Evolutionary conservation across 2,113 vertebrate species (phyloP).

Genomic region (Cyphomyrus plagiostoma): DNA sequence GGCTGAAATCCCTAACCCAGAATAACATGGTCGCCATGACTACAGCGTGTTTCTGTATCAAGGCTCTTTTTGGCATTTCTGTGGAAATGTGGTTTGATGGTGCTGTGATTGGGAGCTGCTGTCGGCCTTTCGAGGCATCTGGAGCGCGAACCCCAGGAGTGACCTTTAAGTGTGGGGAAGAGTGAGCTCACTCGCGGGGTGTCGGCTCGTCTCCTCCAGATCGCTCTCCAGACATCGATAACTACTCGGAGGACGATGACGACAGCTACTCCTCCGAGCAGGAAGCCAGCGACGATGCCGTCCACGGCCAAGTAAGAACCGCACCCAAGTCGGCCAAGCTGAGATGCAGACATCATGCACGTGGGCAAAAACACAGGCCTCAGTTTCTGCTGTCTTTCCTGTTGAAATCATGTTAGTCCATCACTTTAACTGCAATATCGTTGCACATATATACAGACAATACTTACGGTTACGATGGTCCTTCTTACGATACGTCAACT

Average conservation of each 20-base stretch:
- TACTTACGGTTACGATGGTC: too few species aligned
- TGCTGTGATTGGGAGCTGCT: not conserved
- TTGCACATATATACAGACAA: not conserved
- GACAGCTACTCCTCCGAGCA: conserved; percentile 54
- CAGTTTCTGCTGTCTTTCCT: not conserved
- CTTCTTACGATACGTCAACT: too few species aligned
- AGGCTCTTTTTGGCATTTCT: not conserved
- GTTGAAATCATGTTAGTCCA: not conserved
- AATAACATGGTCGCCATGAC: not conserved
- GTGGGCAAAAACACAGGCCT: not conserved
- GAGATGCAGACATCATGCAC: not conserved
- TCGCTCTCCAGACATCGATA: conserved; percentile 51
- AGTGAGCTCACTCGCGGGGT: not conserved
- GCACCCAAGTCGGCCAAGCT: not conserved
- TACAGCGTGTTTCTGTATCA: not conserved
- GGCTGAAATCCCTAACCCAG: not conserved
- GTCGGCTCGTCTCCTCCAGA: conserved; percentile 29
- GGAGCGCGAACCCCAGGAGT: not conserved
- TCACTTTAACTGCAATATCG: not conserved
- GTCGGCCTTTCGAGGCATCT: not conserved
- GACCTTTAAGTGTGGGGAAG: not conserved
- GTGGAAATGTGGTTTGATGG: not conserved
- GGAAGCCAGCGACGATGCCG: conserved; percentile 51
- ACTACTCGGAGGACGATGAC: conserved; percentile 54
- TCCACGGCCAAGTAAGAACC: conserved; percentile 40